Base-by-base conservation (phyloP, 1,140 invertebrate species). In the Zaprionus nigranus region DNA sequence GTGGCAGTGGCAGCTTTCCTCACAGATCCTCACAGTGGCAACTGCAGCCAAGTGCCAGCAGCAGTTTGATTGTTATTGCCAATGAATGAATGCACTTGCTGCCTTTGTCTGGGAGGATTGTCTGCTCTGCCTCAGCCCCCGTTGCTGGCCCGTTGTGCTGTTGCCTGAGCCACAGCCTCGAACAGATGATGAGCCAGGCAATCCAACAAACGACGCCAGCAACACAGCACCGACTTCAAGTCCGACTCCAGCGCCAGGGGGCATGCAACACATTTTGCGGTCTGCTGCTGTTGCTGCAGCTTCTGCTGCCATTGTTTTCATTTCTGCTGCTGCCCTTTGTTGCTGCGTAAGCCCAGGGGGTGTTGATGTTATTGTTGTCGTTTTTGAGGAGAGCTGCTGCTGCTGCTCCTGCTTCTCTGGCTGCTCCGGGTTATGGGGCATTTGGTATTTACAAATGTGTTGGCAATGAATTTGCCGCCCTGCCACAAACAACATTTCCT, bases 61-160 rank as follows among this genome's bases (percentile, higher is more conserved):
- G 79, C 82, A 87, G 84, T 88, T 87, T 87, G 84, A 87, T 87
- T 87, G 83, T 87, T 87, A 88, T 88, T 88, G 85, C 83, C 83
- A 87, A 87, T 87, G 83, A 87, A 87, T 87, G 83, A 87, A 87
- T 83, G 80, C 83, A 87, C 84, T 87, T 87, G 84, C 83, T 73
- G 66, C 12, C 62, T 62, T 72, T 58, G 63, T 73, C 70, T 77
- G 56, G 53, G 69, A 67, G 81, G 72, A 83, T 81, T 84, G 82
- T 85, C 82, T 88, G 84, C 30, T 57, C 20, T 49, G 57, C 36
- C n/a, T 24, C n/a, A 43, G 38, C 36, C 53, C 70, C 53, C 60
- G 15, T 71, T 51, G 15, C 57, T 67, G 9, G 62, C 49, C 15
- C 38, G n/a, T n/a, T n/a, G n/a, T 49, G 7, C 54, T 59, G 53